Percentiles rank a stretch among this genome's conserved stretches.
Evolutionary conservation across 2,797 vertebrate genomes (phyloP).

Genomic region (Pseudochirops corinnae): DNA sequence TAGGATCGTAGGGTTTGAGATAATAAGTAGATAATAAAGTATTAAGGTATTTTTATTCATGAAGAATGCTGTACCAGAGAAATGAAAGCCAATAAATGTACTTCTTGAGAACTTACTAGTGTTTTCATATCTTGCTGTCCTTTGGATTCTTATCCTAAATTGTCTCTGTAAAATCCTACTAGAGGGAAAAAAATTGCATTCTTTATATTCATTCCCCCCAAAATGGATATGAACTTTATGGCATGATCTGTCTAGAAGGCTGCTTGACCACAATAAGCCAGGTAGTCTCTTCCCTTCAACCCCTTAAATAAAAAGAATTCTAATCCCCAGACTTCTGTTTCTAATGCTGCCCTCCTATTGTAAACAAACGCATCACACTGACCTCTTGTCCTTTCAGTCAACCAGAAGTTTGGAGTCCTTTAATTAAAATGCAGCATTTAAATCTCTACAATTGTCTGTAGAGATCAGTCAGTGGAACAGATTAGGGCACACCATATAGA

Average conservation of each 20-base stretch:
- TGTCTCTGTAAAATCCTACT: conserved; percentile 17
- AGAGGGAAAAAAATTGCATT: conserved; percentile 1
- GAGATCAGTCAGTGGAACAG: background rate
- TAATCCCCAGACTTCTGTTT: conserved; percentile 12
- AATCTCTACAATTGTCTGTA: background rate
- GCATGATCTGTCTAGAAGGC: background rate
- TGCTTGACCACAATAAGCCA: background rate
- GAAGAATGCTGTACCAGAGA: conserved; percentile 23
- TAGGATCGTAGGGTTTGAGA: background rate
- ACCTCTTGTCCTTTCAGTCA: background rate
- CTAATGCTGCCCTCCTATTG: background rate
- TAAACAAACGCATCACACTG: background rate
- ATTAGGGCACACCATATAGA: background rate
- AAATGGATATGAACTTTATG: background rate
- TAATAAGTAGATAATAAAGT: background rate
- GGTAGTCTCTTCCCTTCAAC: background rate
- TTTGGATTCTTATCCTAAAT: conserved; percentile 5
- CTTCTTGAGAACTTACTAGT: conserved; percentile 35
- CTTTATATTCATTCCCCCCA: background rate
- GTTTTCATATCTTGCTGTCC: conserved; percentile 3
- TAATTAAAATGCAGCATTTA: conserved; percentile 45
- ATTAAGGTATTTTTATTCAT: background rate
- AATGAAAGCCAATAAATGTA: conserved; percentile 2
- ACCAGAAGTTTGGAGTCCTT: conserved; percentile 27
- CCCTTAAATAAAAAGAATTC: conserved; percentile 33